Evolutionary conservation across 2,888 invertebrate genomes (phyloP), one percentile per base, ranked within the genome.

Genomic region (Eustalomyia histrio): DNA sequence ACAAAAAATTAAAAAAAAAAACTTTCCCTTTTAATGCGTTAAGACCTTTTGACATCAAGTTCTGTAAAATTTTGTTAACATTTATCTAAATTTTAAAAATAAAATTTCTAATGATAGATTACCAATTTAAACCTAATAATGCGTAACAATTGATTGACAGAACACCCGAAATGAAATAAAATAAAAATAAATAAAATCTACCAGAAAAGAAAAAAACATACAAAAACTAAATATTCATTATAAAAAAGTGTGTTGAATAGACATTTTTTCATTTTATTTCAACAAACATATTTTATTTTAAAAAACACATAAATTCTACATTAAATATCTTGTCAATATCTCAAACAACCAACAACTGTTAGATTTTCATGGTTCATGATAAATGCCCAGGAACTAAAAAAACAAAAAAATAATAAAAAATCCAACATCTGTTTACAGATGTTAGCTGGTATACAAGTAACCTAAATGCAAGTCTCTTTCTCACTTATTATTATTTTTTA

Each of bases 351-450:
- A 72, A 47, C 60, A 72, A 67, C 21, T 67, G 61, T 55, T 73
- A 29, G 61, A 21, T 67, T 50, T 63, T 33, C 57, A 18, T 35
- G 39, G n/a, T 10, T 58, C 21, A 65, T 72, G 53, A 78, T 65
- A 29, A 64, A 67, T 67, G 55, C 14, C 35, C 65, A 47, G 24
- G n/a, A 60, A 58, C 12, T 17, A 35, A 18, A 71, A 1, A 67
- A 67, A 60, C 60, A 72, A 61, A 71, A 10, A 35, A 65, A 72
- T 58, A 53, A 35, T 0, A 24, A 24, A 52, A 53, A 39, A 55
- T 16, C 7, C 67, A 73, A 67, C 78, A 78, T 78, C 78, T 78
- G 78, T 73, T 78, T 33, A 73, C 67, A 78, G 67, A 73, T 63
- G 55, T 67, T 78, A 10, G 21, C 16, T 39, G 39, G 39, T 33